Evolutionary conservation across 2,888 invertebrate genomes (phyloP), one percentile per base, ranked within the genome.

Genomic region (Diarsia rubi): DNA sequence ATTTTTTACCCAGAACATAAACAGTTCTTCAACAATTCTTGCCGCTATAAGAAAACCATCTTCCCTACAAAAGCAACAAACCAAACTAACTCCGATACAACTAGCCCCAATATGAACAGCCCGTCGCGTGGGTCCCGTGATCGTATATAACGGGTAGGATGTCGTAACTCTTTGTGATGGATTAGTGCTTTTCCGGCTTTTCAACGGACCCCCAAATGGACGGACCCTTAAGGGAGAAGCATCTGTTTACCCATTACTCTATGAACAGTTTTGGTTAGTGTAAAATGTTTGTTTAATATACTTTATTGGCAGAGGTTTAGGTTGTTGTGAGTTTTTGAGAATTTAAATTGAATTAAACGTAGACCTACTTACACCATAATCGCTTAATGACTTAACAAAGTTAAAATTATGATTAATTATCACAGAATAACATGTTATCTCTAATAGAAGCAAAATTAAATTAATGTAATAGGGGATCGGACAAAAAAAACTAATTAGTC

Each of bases 131-230:
- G 88, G 89, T 88, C 86, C 89, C 86, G 45, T 78, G 81, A 83
- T 84, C 91, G 88, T 92, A 92, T 91, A 91, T 92, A 90, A 91
- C 88, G 42, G 73, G 73, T 81, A 87, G 90, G 89, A 89, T 88
- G 90, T 90, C 91, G 93, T 94, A 93, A 93, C 91, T 94, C 94
- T 92, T 87, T 57, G 92, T 94, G 94, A 94, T 94, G 92, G 94
- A 95, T 94, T 92, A 92, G 90, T 91, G 92, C 93, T 93, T 94
- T 94, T 95, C 94, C 94, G 94, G 94, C 93, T 94, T 94, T 94
- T 94, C 94, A 95, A 88, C 94, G 90, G 91, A 90, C 90, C 92
- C 92, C 92, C 91, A 93, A 94, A 94, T 90, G 91, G 90, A 88
- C 84, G 75, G 80, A 88, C 85, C 83, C 89, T 82, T 80, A 65